Evolutionary conservation across 2,888 invertebrate genomes (phyloP), one percentile per base, ranked within the genome.

Genomic region (Rutpela maculata): DNA sequence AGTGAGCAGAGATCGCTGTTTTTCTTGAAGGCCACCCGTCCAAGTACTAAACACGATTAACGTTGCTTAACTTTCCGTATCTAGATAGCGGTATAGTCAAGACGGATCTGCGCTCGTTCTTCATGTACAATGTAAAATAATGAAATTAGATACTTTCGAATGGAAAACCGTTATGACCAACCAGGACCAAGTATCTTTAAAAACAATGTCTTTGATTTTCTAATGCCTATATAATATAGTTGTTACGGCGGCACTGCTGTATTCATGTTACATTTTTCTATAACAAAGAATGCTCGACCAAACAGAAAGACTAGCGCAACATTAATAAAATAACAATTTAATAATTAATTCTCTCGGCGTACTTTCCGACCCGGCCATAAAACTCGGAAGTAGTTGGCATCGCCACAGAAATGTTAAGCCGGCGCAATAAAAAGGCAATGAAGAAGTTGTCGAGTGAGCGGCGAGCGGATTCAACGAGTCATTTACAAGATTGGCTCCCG

Each of bases 401-500:
- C 57, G 60, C 75, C 75, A 43, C 78, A 75, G 72, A 78, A 78
- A 78, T 72, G 75, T 68, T 71, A 63, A 65, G 73, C 65, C 69
- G 69, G 43, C 55, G 73, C 69, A 78, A 78, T 78, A 78, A 75
- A 78, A 75, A 71, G 72, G 72, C 75, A 72, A 72, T 75, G 75
- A 78, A 75, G 73, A 73, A 77, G 73, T 77, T 77, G 77, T 77
- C 78, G 78, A 76, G 76, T 71, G 76, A 35, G 72, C 67, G 72
- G 72, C 67, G 38, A 72, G 57, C 68, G 70, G 60, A 75, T 73
- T 74, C 74, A 43, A 43, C 75, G 74, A 75, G 71, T 78, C 57
- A 78, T 78, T 78, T 75, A 66, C 75, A 68, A 72, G 71, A 78
- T 78, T 78, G 71, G 72, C 72, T 59, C 56, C 68, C 50, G 66